Evolutionary conservation across 2,113 vertebrate genomes (phyloP).

Genomic region (Saguinus imperator): DNA sequence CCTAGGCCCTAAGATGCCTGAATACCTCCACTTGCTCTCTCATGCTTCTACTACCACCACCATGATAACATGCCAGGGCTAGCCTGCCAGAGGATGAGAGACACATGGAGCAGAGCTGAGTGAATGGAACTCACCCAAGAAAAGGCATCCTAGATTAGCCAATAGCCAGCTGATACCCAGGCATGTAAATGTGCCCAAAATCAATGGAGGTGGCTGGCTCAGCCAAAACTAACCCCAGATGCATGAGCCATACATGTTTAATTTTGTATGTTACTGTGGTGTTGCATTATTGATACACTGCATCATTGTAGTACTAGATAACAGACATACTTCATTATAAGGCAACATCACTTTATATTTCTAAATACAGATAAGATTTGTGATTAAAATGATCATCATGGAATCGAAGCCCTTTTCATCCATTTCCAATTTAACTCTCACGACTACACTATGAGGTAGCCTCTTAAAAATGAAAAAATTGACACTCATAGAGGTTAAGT

Average conservation of each 20-base stretch:
- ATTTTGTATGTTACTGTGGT: not conserved
- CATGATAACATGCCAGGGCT: not conserved
- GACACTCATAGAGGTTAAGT: not conserved
- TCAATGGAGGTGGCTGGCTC: not conserved
- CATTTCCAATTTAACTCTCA: conserved; percentile 11
- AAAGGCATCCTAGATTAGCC: not conserved
- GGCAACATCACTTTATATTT: not conserved
- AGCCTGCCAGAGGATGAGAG: not conserved
- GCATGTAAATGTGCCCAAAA: not conserved
- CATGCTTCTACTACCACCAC: not conserved
- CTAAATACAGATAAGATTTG: not conserved
- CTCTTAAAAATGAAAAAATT: conserved; percentile 31
- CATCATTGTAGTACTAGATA: not conserved
- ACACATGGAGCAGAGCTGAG: not conserved
- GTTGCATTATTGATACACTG: not conserved
- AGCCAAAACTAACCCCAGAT: not conserved
- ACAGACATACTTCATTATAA: not conserved
- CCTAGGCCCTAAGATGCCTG: not conserved
- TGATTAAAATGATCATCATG: conserved; percentile 12
- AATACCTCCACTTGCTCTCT: not conserved
- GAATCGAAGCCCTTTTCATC: not conserved
- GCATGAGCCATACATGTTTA: not conserved
- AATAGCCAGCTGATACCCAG: not conserved
- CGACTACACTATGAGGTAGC: not conserved
- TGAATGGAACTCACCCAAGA: not conserved